Percentiles rank a stretch among this genome's conserved stretches.
Evolutionary conservation across 2,797 vertebrate species (phyloP).

Genomic region (Varecia variegata): DNA sequence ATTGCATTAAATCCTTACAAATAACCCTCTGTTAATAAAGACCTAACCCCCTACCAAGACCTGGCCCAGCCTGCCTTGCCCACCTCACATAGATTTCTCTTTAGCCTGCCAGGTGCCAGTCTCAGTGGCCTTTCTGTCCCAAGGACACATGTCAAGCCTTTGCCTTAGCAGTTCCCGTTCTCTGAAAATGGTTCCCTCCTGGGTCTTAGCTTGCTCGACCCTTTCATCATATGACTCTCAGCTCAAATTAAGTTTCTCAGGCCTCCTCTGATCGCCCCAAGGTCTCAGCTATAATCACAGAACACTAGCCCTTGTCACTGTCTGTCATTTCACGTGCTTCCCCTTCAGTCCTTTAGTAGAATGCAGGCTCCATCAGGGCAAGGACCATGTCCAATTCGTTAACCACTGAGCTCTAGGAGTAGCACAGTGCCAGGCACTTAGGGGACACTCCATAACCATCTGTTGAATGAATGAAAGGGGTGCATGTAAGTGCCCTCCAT

Average conservation of each 20-base stretch:
- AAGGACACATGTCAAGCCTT: neutral
- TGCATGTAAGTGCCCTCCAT: neutral
- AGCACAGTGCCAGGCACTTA: neutral
- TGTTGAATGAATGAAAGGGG: neutral
- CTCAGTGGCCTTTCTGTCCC: neutral
- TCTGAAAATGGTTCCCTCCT: neutral
- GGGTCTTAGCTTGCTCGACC: neutral
- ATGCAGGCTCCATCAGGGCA: neutral
- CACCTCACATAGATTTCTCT: neutral
- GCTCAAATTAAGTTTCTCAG: neutral
- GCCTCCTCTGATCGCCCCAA: neutral
- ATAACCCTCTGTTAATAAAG: neutral
- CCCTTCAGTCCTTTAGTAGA: neutral
- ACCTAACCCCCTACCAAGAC: neutral
- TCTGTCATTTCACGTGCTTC: neutral
- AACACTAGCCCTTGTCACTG: neutral
- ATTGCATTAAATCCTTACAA: neutral
- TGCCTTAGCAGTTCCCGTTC: neutral
- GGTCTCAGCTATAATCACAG: neutral
- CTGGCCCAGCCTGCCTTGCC: neutral
- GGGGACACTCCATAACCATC: neutral
- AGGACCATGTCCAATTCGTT: neutral
- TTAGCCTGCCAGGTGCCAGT: neutral
- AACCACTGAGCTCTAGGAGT: neutral
- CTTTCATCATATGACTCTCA: neutral